Base-by-base conservation (phyloP, 2,113 vertebrate species). In the Vombatus ursinus region DNA sequence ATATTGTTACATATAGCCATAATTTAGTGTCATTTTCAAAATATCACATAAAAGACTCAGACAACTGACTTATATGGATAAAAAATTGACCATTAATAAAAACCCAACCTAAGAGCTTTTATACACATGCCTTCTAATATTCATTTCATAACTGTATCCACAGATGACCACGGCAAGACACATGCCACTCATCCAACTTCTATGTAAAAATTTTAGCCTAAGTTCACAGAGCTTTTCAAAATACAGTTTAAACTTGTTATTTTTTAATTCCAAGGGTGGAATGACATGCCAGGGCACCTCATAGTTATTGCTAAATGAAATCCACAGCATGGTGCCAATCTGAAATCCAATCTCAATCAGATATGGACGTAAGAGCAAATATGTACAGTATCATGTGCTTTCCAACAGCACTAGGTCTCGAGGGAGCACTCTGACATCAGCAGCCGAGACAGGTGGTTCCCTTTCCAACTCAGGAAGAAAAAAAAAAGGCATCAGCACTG, bases 401-500 rank as follows among this genome's bases (percentile, higher is more conserved):
- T 97, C 97, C 97, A 98, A 97, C n/a, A 97, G 98, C 97, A 93
- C 96, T 0, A 10, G 92, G 98, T 98, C 98, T 98, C 98, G 94
- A 98, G 98, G 98, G 98, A 99, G 98, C 97, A 98, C 96, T 98
- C 96, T 98, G 98, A 98, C 98, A 98, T 98, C 98, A 99, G 98
- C 98, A 97, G 96, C 47, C 47, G 97, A 98, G 98, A 98, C 98
- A 98, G 98, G 98, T 98, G 98, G 98, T 98, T 99, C 98, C 98
- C 98, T 97, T 98, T 98, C 98, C 97, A 98, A 97, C 52, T 95
- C 94, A 52, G n/a, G 95, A 97, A 96, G n/a, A 97, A 96, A 97
- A 95, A 97, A 96, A 96, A n/a, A 23, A 50, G 96, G 94, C 97
- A 97, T 97, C 97, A 97, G 96, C 96, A 93, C 96, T 93, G 91